These are phyloP conservation scores for Spicauda simplicius DNA, from an alignment of 2,888 invertebrate species.

Conservation along the genomic window DNA sequence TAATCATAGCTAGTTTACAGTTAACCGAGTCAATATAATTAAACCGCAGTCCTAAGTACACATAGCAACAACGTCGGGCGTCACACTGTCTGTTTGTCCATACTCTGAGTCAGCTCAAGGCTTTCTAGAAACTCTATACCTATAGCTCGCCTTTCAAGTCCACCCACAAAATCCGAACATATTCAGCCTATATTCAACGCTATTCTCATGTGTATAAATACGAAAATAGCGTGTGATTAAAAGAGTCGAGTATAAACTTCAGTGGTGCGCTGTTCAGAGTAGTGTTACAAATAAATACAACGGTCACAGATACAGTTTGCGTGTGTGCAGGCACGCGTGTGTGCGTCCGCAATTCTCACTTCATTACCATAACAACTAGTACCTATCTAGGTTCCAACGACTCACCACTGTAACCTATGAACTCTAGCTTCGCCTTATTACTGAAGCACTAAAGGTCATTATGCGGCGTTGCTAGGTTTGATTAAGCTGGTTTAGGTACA, in stretches of 20 bases:
- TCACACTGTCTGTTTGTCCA: constrained; percentile 44
- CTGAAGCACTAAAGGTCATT: background rate
- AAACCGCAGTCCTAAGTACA: constrained; percentile 25
- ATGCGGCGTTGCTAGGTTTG: background rate
- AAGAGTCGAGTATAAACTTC: constrained; percentile 14
- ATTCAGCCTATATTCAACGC: background rate
- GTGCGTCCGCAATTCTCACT: constrained; percentile 33
- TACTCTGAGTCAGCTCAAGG: constrained; percentile 43
- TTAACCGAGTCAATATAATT: constrained; percentile 28
- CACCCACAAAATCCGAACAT: background rate
- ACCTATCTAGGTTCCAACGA: constrained; percentile 24
- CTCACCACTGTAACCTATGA: background rate
- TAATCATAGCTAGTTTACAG: constrained; percentile 16
- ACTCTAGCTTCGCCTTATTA: background rate
- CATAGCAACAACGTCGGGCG: constrained; percentile 41
- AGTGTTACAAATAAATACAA: constrained; percentile 38
- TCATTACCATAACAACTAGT: constrained; percentile 37
- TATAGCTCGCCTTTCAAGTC: background rate
- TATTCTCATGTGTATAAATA: background rate
- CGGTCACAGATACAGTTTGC: constrained; percentile 18
- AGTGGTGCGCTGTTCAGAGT: constrained; percentile 21
- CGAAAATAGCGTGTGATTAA: background rate
- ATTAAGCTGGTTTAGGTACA: constrained; percentile 13
- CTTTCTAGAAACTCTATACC: constrained; percentile 38
- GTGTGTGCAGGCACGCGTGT: constrained; percentile 11